phyloP scores from a whole-genome alignment of 2,113 vertebrate species.

The Geococcyx californianus region DNA sequence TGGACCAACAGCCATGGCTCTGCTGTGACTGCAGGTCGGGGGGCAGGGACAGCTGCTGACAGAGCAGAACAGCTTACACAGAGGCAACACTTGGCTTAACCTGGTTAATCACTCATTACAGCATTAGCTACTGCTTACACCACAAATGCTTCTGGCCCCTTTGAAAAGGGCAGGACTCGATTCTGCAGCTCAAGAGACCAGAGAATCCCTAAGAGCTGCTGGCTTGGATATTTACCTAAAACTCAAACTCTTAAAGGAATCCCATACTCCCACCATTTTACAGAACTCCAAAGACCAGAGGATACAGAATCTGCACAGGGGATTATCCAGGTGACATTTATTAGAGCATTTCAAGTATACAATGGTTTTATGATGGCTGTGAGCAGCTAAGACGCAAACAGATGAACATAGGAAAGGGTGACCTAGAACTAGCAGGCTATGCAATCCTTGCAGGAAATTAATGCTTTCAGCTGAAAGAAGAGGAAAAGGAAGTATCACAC shows the following conservation, averaged over 20 bases:
- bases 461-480: background rate
- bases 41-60: background rate
- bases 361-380: slow-evolving; percentile 17
- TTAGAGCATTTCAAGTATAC: slow-evolving; percentile 62
- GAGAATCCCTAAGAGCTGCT: background rate
- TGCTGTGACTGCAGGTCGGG: accelerated
- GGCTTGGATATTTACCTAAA: background rate
- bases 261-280: background rate
- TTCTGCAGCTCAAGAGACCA: background rate
- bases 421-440: slow-evolving; percentile 1
- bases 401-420: background rate
- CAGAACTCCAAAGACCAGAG: background rate
- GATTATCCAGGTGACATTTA: slow-evolving; percentile 57
- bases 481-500: background rate
- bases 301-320: background rate
- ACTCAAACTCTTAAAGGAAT: background rate
- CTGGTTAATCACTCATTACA: background rate
- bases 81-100: background rate
- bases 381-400: slow-evolving; percentile 16
- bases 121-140: background rate
- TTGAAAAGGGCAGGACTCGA: background rate
- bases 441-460: background rate
- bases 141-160: background rate
- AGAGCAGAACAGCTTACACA: background rate
- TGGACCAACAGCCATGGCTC: background rate